Conservation (phyloP, 2,888 invertebrate genomes). For the Xylota sylvarum region DNA sequence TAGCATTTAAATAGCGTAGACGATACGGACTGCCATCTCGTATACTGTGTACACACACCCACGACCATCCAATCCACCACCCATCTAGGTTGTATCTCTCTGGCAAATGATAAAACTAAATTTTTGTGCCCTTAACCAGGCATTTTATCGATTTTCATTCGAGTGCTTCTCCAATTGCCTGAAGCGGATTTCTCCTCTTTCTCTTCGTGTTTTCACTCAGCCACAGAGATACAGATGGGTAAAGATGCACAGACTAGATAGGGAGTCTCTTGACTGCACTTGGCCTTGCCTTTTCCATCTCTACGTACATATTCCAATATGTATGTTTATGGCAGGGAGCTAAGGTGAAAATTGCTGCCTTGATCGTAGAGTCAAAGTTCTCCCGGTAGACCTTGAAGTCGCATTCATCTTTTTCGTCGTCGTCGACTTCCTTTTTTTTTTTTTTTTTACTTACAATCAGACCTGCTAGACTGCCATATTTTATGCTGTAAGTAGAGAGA, state of each 20-base stretch:
- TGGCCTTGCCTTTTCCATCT: conserved; percentile 43
- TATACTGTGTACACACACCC: not conserved
- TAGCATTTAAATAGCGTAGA: conserved; percentile 72
- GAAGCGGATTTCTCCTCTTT: conserved; percentile 51
- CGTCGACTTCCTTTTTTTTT: conserved; percentile 59
- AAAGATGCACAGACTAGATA: conserved; percentile 5
- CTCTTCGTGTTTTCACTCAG: not conserved
- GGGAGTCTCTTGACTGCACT: conserved; percentile 27
- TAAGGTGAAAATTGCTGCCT: conserved; percentile 75
- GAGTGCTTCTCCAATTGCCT: conserved; percentile 75
- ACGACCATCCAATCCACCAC: too few relatives aligned
- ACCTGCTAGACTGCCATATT: conserved; percentile 53
- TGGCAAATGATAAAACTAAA: conserved; percentile 70
- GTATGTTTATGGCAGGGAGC: conserved; percentile 39
- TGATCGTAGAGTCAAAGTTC: conserved; percentile 72
- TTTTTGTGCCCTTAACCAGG: conserved; percentile 59
- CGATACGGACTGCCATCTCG: conserved; percentile 39
- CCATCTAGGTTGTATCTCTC: conserved; percentile 24
- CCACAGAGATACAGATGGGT: conserved; percentile 18
- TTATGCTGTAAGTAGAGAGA: conserved; percentile 42
- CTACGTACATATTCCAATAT: conserved; percentile 16
- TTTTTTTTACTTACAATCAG: conserved; percentile 72
- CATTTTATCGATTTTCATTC: conserved; percentile 76
- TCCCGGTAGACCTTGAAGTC: conserved; percentile 65
- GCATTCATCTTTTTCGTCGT: conserved; percentile 66